These are phyloP conservation scores for Diadumene lineata DNA, from an alignment of 92 coral and sea anemone species.

Conservation along the genomic window DNA sequence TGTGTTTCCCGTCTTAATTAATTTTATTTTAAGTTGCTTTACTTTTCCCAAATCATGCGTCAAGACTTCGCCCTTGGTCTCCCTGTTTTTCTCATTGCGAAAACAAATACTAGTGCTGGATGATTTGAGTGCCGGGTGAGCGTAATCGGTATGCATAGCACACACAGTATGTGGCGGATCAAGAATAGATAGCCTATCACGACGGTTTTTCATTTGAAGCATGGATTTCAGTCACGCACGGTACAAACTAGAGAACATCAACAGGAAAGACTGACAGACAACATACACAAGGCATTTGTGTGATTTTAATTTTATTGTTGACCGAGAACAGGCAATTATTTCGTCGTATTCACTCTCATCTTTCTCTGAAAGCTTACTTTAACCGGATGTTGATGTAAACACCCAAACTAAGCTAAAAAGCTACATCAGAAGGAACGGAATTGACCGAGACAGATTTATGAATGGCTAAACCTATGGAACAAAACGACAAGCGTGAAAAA, in stretches of 20 bases:
- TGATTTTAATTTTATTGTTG: background rate
- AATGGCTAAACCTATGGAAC: background rate
- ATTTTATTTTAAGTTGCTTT: no score
- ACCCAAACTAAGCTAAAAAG: background rate
- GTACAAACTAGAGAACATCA: background rate
- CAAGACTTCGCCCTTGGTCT: no score
- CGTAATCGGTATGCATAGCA: background rate
- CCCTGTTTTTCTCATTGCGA: no score
- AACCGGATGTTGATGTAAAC: background rate
- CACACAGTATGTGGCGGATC: background rate
- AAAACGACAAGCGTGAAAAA: background rate
- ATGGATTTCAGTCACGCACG: background rate
- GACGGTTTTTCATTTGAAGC: background rate
- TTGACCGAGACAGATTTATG: background rate
- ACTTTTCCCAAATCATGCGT: no score
- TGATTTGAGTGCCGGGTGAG: background rate
- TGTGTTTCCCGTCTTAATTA: no score
- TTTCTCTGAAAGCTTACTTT: background rate
- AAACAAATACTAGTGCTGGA: no score
- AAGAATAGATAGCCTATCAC: background rate
- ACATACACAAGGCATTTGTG: background rate
- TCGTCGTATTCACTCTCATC: background rate
- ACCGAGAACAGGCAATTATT: background rate
- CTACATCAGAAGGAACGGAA: background rate
- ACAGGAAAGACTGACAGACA: no score